Conservation (phyloP, 2,113 vertebrate species). For the Casuarius casuarius region DNA sequence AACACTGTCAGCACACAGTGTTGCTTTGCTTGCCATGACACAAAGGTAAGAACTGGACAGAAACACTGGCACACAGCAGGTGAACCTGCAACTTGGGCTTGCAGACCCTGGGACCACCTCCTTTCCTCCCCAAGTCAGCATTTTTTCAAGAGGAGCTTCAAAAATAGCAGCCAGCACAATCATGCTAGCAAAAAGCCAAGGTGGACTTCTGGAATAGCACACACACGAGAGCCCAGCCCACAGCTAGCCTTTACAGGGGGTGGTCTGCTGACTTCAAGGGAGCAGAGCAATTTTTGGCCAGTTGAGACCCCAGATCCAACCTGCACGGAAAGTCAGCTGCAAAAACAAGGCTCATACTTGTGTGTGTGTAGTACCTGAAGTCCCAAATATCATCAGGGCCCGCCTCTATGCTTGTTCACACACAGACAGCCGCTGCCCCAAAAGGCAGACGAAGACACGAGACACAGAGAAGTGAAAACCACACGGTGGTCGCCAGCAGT, state of each 20-base stretch:
- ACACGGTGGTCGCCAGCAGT: not conserved
- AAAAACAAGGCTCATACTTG: not conserved
- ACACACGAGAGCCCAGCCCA: not conserved
- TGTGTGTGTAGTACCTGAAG: not conserved
- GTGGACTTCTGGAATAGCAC: accelerated
- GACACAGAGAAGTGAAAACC: not conserved
- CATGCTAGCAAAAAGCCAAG: not conserved
- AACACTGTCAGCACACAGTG: not conserved
- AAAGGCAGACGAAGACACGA: not conserved
- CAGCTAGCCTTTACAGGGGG: accelerated
- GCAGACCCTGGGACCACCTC: not conserved
- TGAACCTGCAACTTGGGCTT: not conserved
- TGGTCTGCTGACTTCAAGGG: not conserved
- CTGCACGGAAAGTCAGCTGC: not conserved
- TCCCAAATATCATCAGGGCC: not conserved
- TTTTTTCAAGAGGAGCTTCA: not conserved
- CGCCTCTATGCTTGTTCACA: not conserved
- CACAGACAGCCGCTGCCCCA: not conserved
- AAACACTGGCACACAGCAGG: not conserved
- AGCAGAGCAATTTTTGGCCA: not conserved
- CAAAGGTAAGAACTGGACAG: not conserved
- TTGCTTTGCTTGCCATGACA: not conserved
- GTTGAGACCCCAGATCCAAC: not conserved
- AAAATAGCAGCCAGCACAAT: not conserved
- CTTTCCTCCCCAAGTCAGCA: not conserved